Conservation (phyloP, 2,113 vertebrate genomes). For the Cacatua alba region DNA sequence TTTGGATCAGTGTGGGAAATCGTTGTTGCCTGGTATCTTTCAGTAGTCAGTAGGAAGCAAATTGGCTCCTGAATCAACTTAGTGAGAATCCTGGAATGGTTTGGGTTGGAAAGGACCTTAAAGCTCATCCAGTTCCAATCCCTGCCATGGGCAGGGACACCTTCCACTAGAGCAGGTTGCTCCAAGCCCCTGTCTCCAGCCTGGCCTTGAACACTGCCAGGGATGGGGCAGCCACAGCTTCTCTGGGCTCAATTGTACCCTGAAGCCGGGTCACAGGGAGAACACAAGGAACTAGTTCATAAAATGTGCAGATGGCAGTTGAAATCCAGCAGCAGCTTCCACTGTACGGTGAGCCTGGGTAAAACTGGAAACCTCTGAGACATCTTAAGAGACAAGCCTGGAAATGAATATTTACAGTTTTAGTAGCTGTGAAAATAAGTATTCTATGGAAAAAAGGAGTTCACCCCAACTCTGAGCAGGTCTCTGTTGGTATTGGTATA, state of each 20-base stretch:
- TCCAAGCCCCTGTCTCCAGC: not conserved
- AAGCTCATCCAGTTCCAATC: not conserved
- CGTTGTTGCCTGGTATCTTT: fast-evolving
- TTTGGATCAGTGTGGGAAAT: not conserved
- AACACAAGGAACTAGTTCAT: not conserved
- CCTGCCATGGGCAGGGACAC: not conserved
- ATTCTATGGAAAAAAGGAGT: not conserved
- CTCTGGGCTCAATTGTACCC: too few species aligned
- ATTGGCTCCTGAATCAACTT: not conserved
- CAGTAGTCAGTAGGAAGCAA: not conserved
- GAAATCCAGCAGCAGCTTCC: not conserved
- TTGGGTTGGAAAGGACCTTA: not conserved
- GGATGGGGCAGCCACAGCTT: too few species aligned
- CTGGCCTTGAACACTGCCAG: too few species aligned
- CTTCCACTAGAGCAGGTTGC: not conserved
- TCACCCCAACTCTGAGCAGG: not conserved
- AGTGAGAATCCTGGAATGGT: not conserved
- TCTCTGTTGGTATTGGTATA: not conserved
- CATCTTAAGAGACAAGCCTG: not conserved
- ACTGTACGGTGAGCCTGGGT: fast-evolving
- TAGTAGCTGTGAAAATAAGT: not conserved
- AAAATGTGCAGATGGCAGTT: not conserved
- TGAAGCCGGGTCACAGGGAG: too few species aligned
- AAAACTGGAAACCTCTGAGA: not conserved
- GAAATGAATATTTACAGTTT: not conserved